A percentile compares a stretch with the other conserved stretches of the same genome.
Conservation (phyloP, 2,888 invertebrate species). For the Melanargia galathea region DNA sequence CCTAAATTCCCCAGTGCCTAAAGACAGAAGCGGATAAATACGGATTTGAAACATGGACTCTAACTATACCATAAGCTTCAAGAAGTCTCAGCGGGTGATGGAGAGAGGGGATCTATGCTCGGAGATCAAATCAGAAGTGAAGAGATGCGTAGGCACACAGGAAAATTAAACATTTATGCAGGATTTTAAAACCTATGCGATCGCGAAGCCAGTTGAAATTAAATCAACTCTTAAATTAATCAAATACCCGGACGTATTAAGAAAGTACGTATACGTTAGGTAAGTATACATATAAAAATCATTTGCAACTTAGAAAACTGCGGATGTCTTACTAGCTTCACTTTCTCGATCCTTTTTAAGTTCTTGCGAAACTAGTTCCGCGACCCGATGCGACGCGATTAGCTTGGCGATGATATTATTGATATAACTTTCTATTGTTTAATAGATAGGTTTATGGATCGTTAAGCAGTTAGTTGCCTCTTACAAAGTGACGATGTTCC, state of each 20-base stretch:
- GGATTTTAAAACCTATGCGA: too few relatives aligned
- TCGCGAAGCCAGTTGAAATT: too few relatives aligned
- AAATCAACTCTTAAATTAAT: too few relatives aligned
- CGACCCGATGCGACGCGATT: slow-evolving; percentile 38
- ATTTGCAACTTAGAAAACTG: slow-evolving; percentile 39
- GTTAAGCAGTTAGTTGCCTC: slow-evolving; percentile 7
- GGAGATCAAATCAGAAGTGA: too few relatives aligned
- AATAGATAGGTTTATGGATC: slow-evolving; percentile 38
- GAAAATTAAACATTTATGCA: too few relatives aligned
- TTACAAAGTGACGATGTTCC: neutral
- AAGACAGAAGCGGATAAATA: too few relatives aligned
- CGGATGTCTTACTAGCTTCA: slow-evolving; percentile 44
- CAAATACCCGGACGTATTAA: slow-evolving; percentile 1
- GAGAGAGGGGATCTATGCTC: too few relatives aligned
- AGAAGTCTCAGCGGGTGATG: too few relatives aligned
- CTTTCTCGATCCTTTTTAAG: slow-evolving; percentile 72
- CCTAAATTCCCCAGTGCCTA: too few relatives aligned
- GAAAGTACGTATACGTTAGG: slow-evolving; percentile 2
- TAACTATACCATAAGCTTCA: too few relatives aligned
- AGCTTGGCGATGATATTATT: slow-evolving; percentile 41
- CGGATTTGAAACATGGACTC: too few relatives aligned
- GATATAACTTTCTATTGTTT: slow-evolving; percentile 58
- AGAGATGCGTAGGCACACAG: too few relatives aligned
- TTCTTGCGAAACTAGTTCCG: slow-evolving; percentile 60
- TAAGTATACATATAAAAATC: slow-evolving; percentile 28